phyloP scores from a whole-genome alignment of 2,888 invertebrate genomes.

The Amblyjoppa fuscipennis region DNA sequence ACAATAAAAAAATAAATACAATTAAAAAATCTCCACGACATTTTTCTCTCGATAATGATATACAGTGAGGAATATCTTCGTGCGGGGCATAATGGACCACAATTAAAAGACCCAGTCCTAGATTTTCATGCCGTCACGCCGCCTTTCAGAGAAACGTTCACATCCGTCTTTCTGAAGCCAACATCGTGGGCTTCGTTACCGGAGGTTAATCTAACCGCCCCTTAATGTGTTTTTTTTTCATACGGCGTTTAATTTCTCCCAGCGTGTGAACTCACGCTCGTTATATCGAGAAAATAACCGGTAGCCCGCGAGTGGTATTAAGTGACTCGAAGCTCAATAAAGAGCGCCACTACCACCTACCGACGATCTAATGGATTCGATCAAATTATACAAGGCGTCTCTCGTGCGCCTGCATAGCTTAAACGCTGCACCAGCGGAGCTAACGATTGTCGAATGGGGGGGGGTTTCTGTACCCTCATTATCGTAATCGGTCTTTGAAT shows the following conservation, averaged over 20 bases:
- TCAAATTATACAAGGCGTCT: conserved; percentile 60
- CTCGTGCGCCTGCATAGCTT: conserved; percentile 31
- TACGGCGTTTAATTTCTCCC: conserved; percentile 55
- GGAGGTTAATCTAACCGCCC: too few relatives aligned
- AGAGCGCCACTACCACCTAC: conserved; percentile 38
- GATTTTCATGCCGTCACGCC: too few relatives aligned
- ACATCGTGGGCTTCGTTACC: too few relatives aligned
- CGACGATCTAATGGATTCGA: conserved; percentile 64
- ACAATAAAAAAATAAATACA: too few relatives aligned
- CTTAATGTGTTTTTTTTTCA: conserved; percentile 28
- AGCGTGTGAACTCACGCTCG: conserved; percentile 54
- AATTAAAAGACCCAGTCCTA: too few relatives aligned
- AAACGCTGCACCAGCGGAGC: conserved; percentile 46
- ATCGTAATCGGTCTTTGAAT: conserved; percentile 66
- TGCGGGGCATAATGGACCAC: too few relatives aligned
- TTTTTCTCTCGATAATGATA: too few relatives aligned
- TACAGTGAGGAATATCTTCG: too few relatives aligned
- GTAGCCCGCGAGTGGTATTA: conserved; percentile 50
- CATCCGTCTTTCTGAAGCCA: too few relatives aligned
- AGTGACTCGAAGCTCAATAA: conserved; percentile 50
- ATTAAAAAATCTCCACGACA: too few relatives aligned
- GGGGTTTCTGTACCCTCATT: conserved; percentile 52
- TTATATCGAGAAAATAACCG: conserved; percentile 44
- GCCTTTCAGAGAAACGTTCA: too few relatives aligned
- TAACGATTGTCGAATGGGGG: conserved; percentile 21